These are phyloP conservation scores for Arenaria interpres DNA, from an alignment of 2,113 vertebrate genomes.

Conservation along the genomic window DNA sequence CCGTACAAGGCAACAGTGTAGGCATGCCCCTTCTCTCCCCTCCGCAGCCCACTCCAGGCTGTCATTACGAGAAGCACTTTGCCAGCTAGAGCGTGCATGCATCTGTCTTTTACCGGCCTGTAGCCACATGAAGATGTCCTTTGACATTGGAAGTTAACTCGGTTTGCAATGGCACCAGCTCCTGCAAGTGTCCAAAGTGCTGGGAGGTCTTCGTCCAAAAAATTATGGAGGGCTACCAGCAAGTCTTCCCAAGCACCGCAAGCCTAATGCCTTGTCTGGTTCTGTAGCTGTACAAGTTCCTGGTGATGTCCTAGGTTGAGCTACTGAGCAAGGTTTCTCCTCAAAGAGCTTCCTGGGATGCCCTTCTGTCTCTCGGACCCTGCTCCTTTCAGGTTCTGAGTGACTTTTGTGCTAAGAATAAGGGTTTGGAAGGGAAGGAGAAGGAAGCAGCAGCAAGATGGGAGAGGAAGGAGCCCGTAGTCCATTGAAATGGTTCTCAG, in stretches of 20 bases:
- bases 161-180: neutral
- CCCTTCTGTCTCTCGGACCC: neutral
- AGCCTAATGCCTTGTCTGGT: neutral
- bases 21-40: neutral
- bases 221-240: too few relatives aligned
- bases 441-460: neutral
- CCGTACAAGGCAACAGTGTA: neutral
- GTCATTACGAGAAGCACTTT: neutral
- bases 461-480: neutral
- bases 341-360: neutral
- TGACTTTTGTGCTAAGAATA: neutral
- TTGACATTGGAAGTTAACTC: neutral
- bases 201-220: neutral
- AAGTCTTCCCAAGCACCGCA: neutral
- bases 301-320: neutral
- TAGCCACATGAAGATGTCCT: neutral
- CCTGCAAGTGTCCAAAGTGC: fast-evolving
- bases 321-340: neutral
- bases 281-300: neutral
- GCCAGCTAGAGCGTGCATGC: neutral
- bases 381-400: neutral
- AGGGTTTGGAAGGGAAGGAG: neutral
- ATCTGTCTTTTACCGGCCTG: neutral
- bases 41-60: neutral
- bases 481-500: neutral